These are phyloP conservation scores for Belonocnema kinseyi DNA, from an alignment of 1,140 invertebrate species.

Conservation along the genomic window DNA sequence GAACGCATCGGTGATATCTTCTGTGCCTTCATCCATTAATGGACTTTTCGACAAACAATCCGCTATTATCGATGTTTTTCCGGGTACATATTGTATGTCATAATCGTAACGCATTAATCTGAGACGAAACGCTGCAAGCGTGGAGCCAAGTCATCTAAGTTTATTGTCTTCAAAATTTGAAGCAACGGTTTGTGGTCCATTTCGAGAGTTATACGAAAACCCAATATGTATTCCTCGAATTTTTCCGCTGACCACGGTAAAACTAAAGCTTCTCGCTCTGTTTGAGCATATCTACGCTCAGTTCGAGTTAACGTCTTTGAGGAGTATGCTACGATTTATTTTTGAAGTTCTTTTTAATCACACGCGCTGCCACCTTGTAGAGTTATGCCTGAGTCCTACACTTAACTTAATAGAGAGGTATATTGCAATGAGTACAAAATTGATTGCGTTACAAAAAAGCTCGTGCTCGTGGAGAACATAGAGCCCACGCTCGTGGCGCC, in stretches of 20 bases:
- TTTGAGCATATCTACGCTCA: too few species aligned
- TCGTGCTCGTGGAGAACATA: too few species aligned
- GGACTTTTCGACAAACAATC: slow-evolving; percentile 59
- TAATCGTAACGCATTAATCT: slow-evolving; percentile 61
- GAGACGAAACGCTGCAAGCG: slow-evolving; percentile 65
- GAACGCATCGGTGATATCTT: slow-evolving; percentile 38
- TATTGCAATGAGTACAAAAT: too few species aligned
- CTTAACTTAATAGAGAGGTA: too few species aligned
- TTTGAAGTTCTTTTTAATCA: too few species aligned
- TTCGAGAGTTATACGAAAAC: slow-evolving; percentile 45
- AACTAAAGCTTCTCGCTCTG: too few species aligned
- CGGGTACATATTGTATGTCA: slow-evolving; percentile 55
- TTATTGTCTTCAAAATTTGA: slow-evolving; percentile 53
- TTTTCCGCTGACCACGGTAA: slow-evolving; percentile 58
- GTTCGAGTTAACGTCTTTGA: too few species aligned
- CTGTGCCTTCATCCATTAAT: slow-evolving; percentile 5
- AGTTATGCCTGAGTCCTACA: neutral
- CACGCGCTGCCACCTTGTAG: neutral
- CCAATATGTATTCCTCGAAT: slow-evolving; percentile 53
- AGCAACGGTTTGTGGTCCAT: slow-evolving; percentile 62
- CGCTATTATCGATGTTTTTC: slow-evolving; percentile 57
- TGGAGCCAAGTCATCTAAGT: slow-evolving; percentile 60
- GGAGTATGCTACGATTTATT: too few species aligned
- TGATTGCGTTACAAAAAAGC: too few species aligned
- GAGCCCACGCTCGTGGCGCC: too few species aligned